Evolutionary conservation across 2,113 vertebrate species (phyloP).

Genomic region (Periophthalmus modestus): DNA sequence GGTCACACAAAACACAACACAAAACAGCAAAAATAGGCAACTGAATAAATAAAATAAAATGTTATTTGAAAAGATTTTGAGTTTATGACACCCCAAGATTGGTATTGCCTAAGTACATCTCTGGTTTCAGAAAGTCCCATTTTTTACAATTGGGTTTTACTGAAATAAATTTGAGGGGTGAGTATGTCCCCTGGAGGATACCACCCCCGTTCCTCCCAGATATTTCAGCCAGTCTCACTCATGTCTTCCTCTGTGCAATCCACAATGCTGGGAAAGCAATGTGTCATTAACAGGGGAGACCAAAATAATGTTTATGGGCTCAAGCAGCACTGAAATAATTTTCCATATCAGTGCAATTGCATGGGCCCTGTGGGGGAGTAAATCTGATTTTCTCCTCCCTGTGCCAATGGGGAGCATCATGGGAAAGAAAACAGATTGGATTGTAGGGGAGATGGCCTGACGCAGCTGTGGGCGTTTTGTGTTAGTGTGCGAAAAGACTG

Average conservation of each 20-base stretch:
- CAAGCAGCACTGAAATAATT: constrained; percentile 76
- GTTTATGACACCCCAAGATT: not conserved
- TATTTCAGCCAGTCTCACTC: constrained; percentile 43
- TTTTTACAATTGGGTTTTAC: not conserved
- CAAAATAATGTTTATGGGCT: constrained; percentile 79
- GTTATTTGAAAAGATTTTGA: not conserved
- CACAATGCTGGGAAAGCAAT: constrained; percentile 76
- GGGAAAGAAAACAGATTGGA: constrained; percentile 82
- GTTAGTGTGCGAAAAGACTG: constrained; percentile 36
- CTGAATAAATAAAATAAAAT: not conserved
- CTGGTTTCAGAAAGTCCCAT: constrained; percentile 3
- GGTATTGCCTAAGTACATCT: not conserved
- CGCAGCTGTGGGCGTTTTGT: constrained; percentile 27
- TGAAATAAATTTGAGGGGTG: constrained; percentile 60
- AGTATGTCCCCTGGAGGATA: constrained; percentile 53
- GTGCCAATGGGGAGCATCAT: constrained; percentile 72
- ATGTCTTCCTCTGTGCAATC: constrained; percentile 66
- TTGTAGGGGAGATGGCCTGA: constrained; percentile 31
- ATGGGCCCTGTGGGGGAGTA: constrained; percentile 75
- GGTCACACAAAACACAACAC: not conserved
- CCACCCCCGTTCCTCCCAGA: constrained; percentile 64
- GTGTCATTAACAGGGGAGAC: constrained; percentile 76
- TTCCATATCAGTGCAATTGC: constrained; percentile 80
- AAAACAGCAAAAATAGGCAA: not conserved
- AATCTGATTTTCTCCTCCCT: constrained; percentile 78